Evolutionary conservation across 92 coral and sea anemone genomes (phyloP).

Genomic region (Isaurus tuberculatus): DNA sequence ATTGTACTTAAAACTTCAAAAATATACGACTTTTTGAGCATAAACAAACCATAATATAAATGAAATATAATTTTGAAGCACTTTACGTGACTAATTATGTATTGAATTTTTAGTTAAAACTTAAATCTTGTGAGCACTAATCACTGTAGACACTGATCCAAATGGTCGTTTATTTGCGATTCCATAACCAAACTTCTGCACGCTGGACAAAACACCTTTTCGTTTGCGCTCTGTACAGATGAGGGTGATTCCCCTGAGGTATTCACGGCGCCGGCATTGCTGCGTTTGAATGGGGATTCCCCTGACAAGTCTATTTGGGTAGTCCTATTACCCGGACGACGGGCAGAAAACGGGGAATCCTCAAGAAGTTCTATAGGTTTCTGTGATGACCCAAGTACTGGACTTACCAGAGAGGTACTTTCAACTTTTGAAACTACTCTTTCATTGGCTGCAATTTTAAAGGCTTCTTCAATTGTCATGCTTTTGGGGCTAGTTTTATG

Average conservation of each 20-base stretch:
- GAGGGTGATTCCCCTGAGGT: constrained; percentile 9
- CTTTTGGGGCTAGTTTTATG: constrained; percentile 26
- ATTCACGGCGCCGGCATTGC: constrained; percentile 20
- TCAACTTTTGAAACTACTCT: neutral
- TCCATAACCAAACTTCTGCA: constrained; percentile 65
- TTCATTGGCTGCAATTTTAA: constrained; percentile 51
- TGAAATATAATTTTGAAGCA: no score
- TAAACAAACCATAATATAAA: no score
- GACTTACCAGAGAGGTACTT: neutral
- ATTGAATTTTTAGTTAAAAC: neutral
- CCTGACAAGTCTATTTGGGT: constrained; percentile 16
- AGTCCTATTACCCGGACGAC: neutral
- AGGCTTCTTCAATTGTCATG: constrained; percentile 83
- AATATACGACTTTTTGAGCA: no score
- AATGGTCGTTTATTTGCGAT: constrained; percentile 67
- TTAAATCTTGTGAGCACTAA: neutral
- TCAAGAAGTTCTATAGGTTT: constrained; percentile 39
- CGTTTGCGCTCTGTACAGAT: neutral
- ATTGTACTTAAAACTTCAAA: no score
- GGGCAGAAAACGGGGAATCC: constrained; percentile 3
- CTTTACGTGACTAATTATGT: no score
- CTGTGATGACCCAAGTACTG: constrained; percentile 42
- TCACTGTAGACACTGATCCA: constrained; percentile 72
- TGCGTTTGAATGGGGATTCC: constrained; percentile 22
- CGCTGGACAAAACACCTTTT: constrained; percentile 80